Base-by-base conservation (phyloP, 2,888 invertebrate genomes). In the Limnephilus auricula region DNA sequence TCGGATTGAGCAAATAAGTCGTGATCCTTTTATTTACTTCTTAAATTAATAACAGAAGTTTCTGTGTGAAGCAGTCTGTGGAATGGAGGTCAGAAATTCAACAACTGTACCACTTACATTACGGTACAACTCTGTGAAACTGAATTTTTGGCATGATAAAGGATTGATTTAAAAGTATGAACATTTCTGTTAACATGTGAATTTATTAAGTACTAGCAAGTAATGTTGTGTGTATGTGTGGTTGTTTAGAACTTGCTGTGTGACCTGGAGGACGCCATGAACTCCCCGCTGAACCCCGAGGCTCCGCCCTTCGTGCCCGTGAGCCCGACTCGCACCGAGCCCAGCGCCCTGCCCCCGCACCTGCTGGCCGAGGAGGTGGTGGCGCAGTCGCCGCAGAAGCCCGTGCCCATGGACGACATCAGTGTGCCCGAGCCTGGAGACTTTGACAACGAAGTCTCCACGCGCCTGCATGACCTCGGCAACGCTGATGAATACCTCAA, bases 221-320 rank as follows among this genome's bases (percentile, higher is more conserved):
- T 65, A 25, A 65, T 65, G 65, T 65, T 65, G 25, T 65, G 18
- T 50, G 45, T 50, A 37, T 37, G 13, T 32, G 32, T 37, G 31
- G 18, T 34, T 82, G 80, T 90, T 88, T 32, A 85, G 92, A 91
- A 89, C 50, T 84, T 89, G 50, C 79, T 78, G 86, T 65, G 82
- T 32, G 80, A 65, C 79, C 91, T 93, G 91, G 94, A 94, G 86
- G 94, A 96, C 94, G 97, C 97, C 94, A 97, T 97, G 95, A 97
- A 97, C 95, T 98, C 98, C 83, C 98, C 97, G 92, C 95, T 98
- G 93, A 98, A 98, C 95, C 98, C 98, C 0, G 97, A 98, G 94
- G 98, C 98, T 31, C 97, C 97, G n/a, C 98, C 98, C 95, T 98
- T 98, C 95, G 96, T 98, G 92, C 98, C 98, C 10, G 95, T 96